Evolutionary conservation across 2,113 vertebrate species (phyloP).

Genomic region (Xenopus borealis): DNA sequence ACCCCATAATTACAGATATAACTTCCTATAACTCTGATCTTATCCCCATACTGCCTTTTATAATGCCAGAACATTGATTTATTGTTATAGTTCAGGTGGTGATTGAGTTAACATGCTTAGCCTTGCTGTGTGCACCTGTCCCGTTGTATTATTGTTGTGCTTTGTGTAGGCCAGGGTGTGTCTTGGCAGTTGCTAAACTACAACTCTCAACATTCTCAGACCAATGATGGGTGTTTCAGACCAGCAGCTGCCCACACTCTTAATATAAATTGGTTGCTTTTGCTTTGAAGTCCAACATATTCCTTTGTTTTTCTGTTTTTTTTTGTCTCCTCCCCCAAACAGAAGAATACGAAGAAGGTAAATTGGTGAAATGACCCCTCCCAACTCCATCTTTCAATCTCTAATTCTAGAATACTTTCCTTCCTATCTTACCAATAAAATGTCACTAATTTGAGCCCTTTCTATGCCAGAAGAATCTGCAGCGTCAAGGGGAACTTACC

Average conservation of each 20-base stretch:
- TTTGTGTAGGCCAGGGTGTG: neutral
- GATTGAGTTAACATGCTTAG: neutral
- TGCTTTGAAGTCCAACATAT: neutral
- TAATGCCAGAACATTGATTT: too few relatives aligned
- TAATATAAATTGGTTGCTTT: neutral
- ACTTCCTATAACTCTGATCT: too few relatives aligned
- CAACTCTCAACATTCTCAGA: too few relatives aligned
- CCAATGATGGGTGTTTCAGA: neutral
- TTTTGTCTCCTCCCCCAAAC: slow-evolving; percentile 25
- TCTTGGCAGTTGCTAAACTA: neutral
- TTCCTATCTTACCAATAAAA: neutral
- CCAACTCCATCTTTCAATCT: neutral
- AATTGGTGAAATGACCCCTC: slow-evolving; percentile 10
- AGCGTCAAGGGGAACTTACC: too few relatives aligned
- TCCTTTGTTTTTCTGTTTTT: slow-evolving; percentile 5
- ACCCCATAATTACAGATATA: too few relatives aligned
- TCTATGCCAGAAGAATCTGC: slow-evolving; percentile 2
- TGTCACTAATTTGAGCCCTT: slow-evolving; percentile 28
- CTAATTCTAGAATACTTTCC: slow-evolving; percentile 12
- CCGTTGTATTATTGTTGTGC: neutral
- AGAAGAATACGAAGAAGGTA: slow-evolving; percentile 47
- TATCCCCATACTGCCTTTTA: neutral
- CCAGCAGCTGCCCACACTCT: neutral
- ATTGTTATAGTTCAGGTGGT: neutral
- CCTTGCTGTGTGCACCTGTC: neutral